Conservation (phyloP, 2,888 invertebrate species). For the Synanthedon vespiformis region DNA sequence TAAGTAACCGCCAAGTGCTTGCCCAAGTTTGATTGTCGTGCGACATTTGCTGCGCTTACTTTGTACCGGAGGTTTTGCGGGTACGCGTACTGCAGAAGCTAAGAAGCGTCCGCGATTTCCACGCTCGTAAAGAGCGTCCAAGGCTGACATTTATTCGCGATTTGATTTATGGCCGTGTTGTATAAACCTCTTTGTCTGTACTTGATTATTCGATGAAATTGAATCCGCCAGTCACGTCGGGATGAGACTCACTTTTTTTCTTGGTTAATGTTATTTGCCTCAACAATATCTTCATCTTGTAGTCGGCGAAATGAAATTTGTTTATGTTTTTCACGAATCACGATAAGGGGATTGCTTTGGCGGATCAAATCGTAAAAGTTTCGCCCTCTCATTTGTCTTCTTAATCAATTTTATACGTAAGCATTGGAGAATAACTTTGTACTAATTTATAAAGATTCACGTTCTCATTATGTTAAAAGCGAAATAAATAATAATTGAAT, state of each 20-base stretch:
- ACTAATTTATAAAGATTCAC: no score
- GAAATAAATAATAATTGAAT: no score
- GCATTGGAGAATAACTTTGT: no score
- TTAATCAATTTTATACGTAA: constrained; percentile 12
- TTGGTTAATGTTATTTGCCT: constrained; percentile 20
- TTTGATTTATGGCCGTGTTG: constrained; percentile 37
- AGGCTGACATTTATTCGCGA: constrained; percentile 44
- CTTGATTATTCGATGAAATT: constrained; percentile 31
- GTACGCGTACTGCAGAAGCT: no score
- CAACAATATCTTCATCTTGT: constrained; percentile 20
- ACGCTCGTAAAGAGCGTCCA: constrained; percentile 37
- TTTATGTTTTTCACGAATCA: constrained; percentile 21
- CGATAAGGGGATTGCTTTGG: constrained; percentile 14
- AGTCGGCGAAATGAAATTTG: constrained; percentile 24
- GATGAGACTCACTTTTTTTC: constrained; percentile 18
- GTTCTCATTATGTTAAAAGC: no score
- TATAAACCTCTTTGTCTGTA: constrained; percentile 26
- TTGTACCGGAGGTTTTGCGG: no score
- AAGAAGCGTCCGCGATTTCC: neutral
- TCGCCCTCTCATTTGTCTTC: constrained; percentile 26
- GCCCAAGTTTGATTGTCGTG: no score
- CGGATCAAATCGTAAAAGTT: constrained; percentile 29
- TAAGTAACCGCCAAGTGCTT: no score
- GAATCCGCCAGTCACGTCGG: constrained; percentile 18
- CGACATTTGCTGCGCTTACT: no score